phyloP scores from a whole-genome alignment of 2,888 invertebrate genomes.

The Neoaliturus tenellus region DNA sequence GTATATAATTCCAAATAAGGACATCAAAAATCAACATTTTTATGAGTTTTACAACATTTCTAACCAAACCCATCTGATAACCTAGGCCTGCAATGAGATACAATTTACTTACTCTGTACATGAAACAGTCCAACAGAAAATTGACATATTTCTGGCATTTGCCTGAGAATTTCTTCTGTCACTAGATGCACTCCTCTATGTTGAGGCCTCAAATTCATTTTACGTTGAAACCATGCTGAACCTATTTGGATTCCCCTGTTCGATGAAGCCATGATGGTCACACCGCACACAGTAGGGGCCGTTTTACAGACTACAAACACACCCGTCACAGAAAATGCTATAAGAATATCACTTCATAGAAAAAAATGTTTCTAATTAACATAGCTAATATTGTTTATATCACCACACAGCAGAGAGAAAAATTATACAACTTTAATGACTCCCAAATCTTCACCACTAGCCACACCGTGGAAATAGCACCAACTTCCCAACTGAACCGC shows the following conservation, averaged over 20 bases:
- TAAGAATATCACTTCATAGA: conserved; percentile 58
- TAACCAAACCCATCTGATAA: conserved; percentile 61
- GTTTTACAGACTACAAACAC: conserved; percentile 56
- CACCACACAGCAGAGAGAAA: conserved; percentile 52
- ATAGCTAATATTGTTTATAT: conserved; percentile 43
- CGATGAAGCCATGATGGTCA: conserved; percentile 84
- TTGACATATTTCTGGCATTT: conserved; percentile 95
- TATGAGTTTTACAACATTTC: conserved; percentile 3
- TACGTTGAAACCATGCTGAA: conserved; percentile 98
- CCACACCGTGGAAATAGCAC: conserved; percentile 61
- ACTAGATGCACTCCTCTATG: conserved; percentile 98
- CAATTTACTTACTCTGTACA: conserved; percentile 91
- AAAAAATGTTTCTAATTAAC: conserved; percentile 59
- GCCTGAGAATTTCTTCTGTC: conserved; percentile 96
- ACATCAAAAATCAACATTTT: not conserved
- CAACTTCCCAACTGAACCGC: conserved; percentile 60
- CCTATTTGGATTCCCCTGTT: conserved; percentile 94
- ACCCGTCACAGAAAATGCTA: conserved; percentile 65
- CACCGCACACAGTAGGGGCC: conserved; percentile 55
- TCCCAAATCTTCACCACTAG: conserved; percentile 56
- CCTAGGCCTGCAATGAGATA: conserved; percentile 38
- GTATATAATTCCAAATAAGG: too few relatives aligned
- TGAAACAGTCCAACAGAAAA: conserved; percentile 97
- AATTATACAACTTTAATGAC: conserved; percentile 55
- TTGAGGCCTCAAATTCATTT: conserved; percentile 96